Evolutionary conservation across 2,113 vertebrate genomes (phyloP), one percentile per base, ranked within the genome.

Genomic region (Prolemur simus): DNA sequence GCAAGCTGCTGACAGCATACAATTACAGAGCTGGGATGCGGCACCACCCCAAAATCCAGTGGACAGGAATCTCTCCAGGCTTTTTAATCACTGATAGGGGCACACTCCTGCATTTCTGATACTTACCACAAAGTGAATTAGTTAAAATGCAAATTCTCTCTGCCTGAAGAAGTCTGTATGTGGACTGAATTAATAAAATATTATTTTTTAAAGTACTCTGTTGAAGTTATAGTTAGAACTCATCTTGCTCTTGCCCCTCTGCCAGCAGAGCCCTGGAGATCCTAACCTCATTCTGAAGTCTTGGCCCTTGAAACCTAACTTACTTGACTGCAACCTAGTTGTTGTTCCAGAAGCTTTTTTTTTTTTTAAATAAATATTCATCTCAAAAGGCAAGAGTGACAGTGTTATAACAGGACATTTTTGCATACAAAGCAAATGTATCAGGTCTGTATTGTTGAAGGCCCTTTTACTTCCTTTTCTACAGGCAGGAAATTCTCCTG

Each of bases 1-100:
- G 96, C 95, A 96, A 97, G 91, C 98, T 97, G 93, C 39, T 17
- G 97, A 96, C 0, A 2, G 95, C 97, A 96, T 95, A 86, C 96
- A 98, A 98, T 98, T 97, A 97, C 93, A 96, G 96, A 95, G 86
- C 91, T 93, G 94, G 94, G 96, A 88, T 42, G 96, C 94, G 85
- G 98, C 95, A 97, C 97, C 98, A 95, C 97, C 98, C 96, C 87
- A 92, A 97, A 98, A 97, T 97, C 98, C 98, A 96, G 85, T 80
- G 97, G 98, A 98, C 94, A 92, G 96, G 69, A 97, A 95, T 97
- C 97, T 98, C 95, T 98, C 96, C 80, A 83, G 94, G 78, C 95
- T 96, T 98, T 98, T 97, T 95, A 94, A 96, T 85, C 74, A 71
- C 7, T 64, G 93, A 97, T 83, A 74, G 95, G 97, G 90, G 87